A percentile compares a stretch with the other conserved stretches of the same genome.
phyloP scores from a whole-genome alignment of 2,888 invertebrate genomes.

The Ectropis crepuscularia region DNA sequence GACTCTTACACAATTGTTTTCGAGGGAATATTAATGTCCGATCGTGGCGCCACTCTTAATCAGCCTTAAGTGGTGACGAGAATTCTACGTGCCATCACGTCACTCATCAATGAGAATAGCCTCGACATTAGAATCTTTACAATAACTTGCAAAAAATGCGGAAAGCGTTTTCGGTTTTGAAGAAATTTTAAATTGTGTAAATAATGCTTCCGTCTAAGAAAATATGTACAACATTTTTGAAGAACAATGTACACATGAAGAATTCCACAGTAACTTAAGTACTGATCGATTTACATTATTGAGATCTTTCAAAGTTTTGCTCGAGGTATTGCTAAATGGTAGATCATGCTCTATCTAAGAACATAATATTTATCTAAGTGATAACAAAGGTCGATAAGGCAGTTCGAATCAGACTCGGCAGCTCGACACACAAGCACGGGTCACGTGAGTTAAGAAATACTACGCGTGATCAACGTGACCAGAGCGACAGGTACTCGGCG shows the following conservation, averaged over 20 bases:
- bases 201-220: no score
- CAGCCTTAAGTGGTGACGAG: no score
- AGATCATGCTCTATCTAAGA: constrained; percentile 52
- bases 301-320: background rate
- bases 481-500: constrained; percentile 37
- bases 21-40: no score
- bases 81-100: constrained; percentile 49
- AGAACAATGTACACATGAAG: no score
- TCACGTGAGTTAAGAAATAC: constrained; percentile 60
- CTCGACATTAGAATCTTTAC: constrained; percentile 19
- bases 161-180: background rate
- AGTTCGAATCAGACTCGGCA: constrained; percentile 8
- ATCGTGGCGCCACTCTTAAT: no score
- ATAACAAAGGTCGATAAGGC: constrained; percentile 36
- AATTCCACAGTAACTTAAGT: no score
- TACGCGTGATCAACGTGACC: constrained; percentile 64
- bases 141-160: constrained; percentile 8
- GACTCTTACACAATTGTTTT: no score
- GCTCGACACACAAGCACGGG: constrained; percentile 37
- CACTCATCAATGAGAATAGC: constrained; percentile 41
- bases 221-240: no score
- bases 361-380: constrained; percentile 45
- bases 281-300: background rate
- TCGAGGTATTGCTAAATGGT: background rate
- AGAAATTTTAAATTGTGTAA: background rate